A percentile compares a stretch with the other conserved stretches of the same genome.
Evolutionary conservation across 2,797 vertebrate species (phyloP).

Genomic region (Miichthys miiuy): DNA sequence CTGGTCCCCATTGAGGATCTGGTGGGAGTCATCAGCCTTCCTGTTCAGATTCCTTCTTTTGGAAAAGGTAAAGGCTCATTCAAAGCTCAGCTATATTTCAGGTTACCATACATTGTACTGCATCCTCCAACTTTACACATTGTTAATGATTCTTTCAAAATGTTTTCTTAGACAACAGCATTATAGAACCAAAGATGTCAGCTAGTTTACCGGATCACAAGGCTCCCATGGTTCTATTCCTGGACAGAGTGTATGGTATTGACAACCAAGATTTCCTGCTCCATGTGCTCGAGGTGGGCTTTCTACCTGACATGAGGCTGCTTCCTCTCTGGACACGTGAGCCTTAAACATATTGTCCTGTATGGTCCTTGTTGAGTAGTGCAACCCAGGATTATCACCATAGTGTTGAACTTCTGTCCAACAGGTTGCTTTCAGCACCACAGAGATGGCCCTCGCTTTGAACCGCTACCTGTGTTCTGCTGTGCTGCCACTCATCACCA

Average conservation of each 20-base stretch:
- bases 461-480: slow-evolving; percentile 95
- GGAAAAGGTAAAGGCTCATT: slow-evolving; percentile 88
- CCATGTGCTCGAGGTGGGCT: slow-evolving; percentile 94
- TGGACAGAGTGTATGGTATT: slow-evolving; percentile 96
- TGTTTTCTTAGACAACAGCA: slow-evolving; percentile 86
- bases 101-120: background rate
- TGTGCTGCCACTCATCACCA: slow-evolving; percentile 95
- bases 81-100: background rate
- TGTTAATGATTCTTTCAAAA: slow-evolving; percentile 3
- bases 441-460: slow-evolving; percentile 96
- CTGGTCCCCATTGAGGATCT: slow-evolving; percentile 95
- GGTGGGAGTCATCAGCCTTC: slow-evolving; percentile 94
- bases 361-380: background rate
- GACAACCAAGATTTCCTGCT: slow-evolving; percentile 96
- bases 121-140: too few species aligned
- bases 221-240: slow-evolving; percentile 95
- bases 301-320: slow-evolving; percentile 96
- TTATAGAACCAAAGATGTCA: slow-evolving; percentile 96
- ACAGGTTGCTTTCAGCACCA: slow-evolving; percentile 94
- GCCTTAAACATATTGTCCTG: slow-evolving; percentile 29
- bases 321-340: slow-evolving; percentile 95
- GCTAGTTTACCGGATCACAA: slow-evolving; percentile 98
- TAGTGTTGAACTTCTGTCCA: slow-evolving; percentile 1
- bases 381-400: background rate
- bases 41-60: slow-evolving; percentile 93